Percentiles rank a stretch among this genome's conserved stretches.
Evolutionary conservation across 2,888 invertebrate species (phyloP).

Genomic region (Ommatoiulus sabulosus): DNA sequence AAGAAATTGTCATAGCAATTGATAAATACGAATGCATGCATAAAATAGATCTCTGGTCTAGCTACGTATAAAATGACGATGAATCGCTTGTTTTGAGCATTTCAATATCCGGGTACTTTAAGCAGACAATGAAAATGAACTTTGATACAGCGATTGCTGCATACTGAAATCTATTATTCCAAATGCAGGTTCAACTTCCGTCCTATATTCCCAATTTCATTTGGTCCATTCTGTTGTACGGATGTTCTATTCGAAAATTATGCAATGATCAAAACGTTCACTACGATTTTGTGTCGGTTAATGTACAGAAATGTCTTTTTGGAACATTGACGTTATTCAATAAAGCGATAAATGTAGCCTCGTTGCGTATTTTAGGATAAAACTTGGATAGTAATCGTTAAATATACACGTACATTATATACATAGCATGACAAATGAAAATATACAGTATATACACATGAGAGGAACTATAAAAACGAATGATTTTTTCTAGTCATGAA

Average conservation of each 20-base stretch:
- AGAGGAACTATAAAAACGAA: neutral
- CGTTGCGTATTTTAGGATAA: neutral
- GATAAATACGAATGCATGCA: neutral
- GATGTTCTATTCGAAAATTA: neutral
- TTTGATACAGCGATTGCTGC: neutral
- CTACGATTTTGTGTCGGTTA: neutral
- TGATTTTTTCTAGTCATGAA: neutral
- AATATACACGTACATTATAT: neutral
- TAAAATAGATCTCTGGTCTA: neutral
- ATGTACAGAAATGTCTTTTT: neutral
- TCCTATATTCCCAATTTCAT: neutral
- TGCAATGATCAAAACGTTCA: neutral
- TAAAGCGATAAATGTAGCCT: neutral
- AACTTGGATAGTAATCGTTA: neutral
- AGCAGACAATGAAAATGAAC: neutral
- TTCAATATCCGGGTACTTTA: neutral
- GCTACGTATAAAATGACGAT: neutral
- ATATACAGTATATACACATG: neutral
- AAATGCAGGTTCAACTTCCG: neutral
- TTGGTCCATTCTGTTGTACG: neutral
- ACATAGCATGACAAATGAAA: neutral
- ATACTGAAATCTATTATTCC: neutral
- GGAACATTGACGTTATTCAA: neutral
- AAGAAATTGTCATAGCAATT: neutral
- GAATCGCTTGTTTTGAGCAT: neutral